Conservation (phyloP, 2,113 vertebrate genomes). For the Osmerus mordax region DNA sequence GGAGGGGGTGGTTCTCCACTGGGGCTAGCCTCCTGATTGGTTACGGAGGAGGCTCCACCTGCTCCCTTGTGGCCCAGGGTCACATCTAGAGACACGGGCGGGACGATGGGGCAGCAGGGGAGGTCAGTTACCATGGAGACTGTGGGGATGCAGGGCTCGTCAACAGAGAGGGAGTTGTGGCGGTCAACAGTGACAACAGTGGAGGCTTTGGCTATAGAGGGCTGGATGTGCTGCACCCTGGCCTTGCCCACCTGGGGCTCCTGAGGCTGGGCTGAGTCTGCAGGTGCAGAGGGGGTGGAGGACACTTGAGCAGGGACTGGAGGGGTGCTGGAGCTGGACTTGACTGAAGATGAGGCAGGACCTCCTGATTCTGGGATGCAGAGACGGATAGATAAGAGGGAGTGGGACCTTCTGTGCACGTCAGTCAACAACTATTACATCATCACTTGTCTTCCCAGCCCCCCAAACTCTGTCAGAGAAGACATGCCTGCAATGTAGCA, state of each 20-base stretch:
- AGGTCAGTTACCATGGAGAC: constrained; percentile 69
- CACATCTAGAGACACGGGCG: constrained; percentile 63
- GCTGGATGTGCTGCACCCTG: constrained; percentile 53
- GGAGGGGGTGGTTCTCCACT: constrained; percentile 53
- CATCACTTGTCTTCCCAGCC: constrained; percentile 32
- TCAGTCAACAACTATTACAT: constrained; percentile 56
- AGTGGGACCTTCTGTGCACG: constrained; percentile 45
- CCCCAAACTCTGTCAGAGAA: constrained; percentile 56
- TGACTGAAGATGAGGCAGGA: constrained; percentile 33
- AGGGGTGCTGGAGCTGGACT: constrained; percentile 42
- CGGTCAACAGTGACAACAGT: constrained; percentile 7
- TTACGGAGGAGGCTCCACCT: constrained; percentile 47
- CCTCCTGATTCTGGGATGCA: constrained; percentile 51
- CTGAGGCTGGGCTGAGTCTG: constrained; percentile 38
- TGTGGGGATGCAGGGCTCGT: constrained; percentile 61
- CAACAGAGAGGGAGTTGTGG: constrained; percentile 34
- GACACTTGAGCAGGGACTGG: constrained; percentile 59
- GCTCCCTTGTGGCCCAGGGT: constrained; percentile 28
- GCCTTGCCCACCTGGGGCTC: constrained; percentile 24
- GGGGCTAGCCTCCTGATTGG: constrained; percentile 23
- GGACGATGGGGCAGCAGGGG: constrained; percentile 66
- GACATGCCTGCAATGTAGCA: constrained; percentile 76
- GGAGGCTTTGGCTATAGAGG: constrained; percentile 27
- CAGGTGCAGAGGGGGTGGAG: constrained; percentile 43
- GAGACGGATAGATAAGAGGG: not conserved